phyloP scores from a whole-genome alignment of 2,797 vertebrate species.

The Delichon dasypus region DNA sequence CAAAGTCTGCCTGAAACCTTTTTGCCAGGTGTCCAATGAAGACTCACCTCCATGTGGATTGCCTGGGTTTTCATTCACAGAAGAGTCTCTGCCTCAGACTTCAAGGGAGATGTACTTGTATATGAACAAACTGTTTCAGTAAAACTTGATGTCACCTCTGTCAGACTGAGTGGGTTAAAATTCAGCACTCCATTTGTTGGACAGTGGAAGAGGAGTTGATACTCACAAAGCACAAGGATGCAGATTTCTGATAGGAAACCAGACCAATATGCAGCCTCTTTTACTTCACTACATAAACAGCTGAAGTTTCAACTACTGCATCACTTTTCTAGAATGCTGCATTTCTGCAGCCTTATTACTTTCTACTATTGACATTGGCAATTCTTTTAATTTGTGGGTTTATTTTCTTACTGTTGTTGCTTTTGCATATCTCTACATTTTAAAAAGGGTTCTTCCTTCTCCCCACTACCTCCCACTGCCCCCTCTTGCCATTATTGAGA shows the following conservation, averaged over 20 bases:
- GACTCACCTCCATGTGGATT: neutral
- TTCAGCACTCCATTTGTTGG: neutral
- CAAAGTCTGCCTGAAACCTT: neutral
- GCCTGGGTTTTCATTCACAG: neutral
- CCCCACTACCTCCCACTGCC: neutral
- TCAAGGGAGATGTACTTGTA: neutral
- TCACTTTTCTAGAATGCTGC: neutral
- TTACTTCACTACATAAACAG: neutral
- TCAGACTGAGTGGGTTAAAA: neutral
- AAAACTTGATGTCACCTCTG: neutral
- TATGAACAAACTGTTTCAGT: neutral
- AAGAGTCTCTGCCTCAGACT: neutral
- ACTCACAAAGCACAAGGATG: neutral
- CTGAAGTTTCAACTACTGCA: neutral
- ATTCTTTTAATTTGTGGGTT: neutral
- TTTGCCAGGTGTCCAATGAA: neutral
- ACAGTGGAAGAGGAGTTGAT: neutral
- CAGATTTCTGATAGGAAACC: neutral
- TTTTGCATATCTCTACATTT: slow-evolving; percentile 31
- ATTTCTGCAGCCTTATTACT: neutral
- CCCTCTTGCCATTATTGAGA: slow-evolving; percentile 40
- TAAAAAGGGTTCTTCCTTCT: neutral
- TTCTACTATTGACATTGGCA: neutral
- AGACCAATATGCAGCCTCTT: neutral
- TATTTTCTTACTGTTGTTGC: neutral